Conservation (phyloP, 2,113 vertebrate species). For the Eupsittula cactorum region DNA sequence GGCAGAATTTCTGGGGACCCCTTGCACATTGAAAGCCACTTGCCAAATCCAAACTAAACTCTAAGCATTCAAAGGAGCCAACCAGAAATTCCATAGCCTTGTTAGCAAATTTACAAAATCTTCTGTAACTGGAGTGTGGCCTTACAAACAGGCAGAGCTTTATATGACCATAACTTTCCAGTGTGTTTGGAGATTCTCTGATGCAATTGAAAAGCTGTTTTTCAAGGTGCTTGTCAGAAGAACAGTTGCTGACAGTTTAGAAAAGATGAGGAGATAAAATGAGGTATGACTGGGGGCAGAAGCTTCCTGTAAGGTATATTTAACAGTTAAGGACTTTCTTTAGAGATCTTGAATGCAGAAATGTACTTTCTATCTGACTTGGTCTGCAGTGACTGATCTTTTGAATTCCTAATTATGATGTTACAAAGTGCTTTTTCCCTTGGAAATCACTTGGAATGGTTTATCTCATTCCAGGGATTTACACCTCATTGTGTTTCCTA, state of each 20-base stretch:
- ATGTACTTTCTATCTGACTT: not conserved
- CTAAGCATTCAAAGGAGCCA: not conserved
- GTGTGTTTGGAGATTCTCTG: not conserved
- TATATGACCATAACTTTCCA: not conserved
- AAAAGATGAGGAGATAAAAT: conserved; percentile 26
- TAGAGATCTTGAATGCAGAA: not conserved
- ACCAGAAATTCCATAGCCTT: not conserved
- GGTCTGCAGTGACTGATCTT: not conserved
- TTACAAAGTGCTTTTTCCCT: not conserved
- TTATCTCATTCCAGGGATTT: not conserved
- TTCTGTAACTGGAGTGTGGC: not conserved
- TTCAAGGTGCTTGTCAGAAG: not conserved
- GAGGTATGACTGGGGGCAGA: not conserved
- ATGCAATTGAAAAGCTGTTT: not conserved
- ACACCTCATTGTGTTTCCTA: not conserved
- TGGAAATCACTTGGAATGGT: not conserved
- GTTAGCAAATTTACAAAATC: not conserved
- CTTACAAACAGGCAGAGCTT: not conserved
- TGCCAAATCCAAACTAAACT: not conserved
- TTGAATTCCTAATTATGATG: not conserved
- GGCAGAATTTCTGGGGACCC: not conserved
- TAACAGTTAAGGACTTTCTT: not conserved
- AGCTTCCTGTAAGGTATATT: not conserved
- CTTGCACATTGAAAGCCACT: not conserved
- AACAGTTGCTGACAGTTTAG: not conserved